Conservation (phyloP, 2,888 invertebrate species). For the Agrochola lota region DNA sequence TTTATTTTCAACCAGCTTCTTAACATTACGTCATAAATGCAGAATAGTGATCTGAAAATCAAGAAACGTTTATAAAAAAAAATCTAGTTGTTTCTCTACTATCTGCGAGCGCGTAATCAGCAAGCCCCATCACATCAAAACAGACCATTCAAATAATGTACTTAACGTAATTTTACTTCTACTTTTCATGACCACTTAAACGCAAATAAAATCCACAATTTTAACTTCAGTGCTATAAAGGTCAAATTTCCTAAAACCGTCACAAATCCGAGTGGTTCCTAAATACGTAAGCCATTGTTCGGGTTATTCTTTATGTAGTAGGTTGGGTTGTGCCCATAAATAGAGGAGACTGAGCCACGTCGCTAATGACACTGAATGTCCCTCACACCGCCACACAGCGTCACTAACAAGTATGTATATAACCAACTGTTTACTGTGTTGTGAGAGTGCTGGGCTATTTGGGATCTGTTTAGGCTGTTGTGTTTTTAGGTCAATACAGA, state of each 20-base stretch:
- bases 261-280: slow-evolving; percentile 50
- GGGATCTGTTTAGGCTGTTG: slow-evolving; percentile 32
- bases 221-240: slow-evolving; percentile 40
- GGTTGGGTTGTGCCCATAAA: slow-evolving; percentile 66
- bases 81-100: too few species aligned
- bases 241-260: slow-evolving; percentile 45
- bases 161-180: slow-evolving; percentile 19
- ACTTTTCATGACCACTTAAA: slow-evolving; percentile 46
- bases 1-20: not conserved
- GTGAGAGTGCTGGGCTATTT: slow-evolving; percentile 22
- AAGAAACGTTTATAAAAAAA: not conserved
- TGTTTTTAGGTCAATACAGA: slow-evolving; percentile 1
- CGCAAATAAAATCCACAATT: slow-evolving; percentile 47
- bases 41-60: not conserved
- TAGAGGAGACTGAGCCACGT: slow-evolving; percentile 63
- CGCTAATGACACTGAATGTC: slow-evolving; percentile 74
- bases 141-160: slow-evolving; percentile 13
- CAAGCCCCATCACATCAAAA: too few species aligned
- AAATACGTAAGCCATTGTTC: slow-evolving; percentile 67
- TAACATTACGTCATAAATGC: not conserved
- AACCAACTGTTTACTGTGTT: slow-evolving; percentile 39
- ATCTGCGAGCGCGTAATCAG: too few species aligned
- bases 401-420: slow-evolving; percentile 37
- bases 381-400: slow-evolving; percentile 54
- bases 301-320: slow-evolving; percentile 67